These are phyloP conservation scores for Adelosebastes latens DNA, from an alignment of 2,797 vertebrate genomes.

Conservation along the genomic window DNA sequence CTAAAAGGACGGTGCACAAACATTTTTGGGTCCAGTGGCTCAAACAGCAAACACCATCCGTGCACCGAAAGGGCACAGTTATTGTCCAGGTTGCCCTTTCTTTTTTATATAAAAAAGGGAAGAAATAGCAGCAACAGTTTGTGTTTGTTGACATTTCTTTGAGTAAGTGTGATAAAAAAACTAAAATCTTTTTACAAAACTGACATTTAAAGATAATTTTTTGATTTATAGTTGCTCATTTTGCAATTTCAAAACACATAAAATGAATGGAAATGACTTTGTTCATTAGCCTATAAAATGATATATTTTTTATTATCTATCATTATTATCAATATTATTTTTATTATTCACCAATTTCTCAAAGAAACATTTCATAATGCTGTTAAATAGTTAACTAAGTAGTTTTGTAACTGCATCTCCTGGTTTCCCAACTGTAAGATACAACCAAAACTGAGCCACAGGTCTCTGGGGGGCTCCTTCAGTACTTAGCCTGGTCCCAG, in stretches of 20 bases:
- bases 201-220: background rate
- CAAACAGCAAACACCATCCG: conserved; percentile 26
- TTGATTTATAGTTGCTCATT: background rate
- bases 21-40: conserved; percentile 36
- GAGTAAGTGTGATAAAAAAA: background rate
- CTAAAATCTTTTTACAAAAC: background rate
- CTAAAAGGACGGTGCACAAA: conserved; percentile 7
- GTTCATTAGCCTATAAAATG: background rate
- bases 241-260: background rate
- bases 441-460: background rate
- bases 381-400: background rate
- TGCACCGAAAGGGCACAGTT: conserved; percentile 24
- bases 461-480: conserved; percentile 13
- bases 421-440: conserved; percentile 1
- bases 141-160: background rate
- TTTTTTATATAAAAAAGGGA: background rate
- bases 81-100: background rate
- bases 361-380: background rate
- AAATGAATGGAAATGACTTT: background rate
- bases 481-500: conserved; percentile 36
- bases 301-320: background rate
- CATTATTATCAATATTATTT: background rate
- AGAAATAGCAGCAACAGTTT: background rate
- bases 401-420: background rate
- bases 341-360: background rate